These are phyloP conservation scores for Gavialis gangeticus DNA, from an alignment of 2,113 vertebrate genomes.

Conservation along the genomic window DNA sequence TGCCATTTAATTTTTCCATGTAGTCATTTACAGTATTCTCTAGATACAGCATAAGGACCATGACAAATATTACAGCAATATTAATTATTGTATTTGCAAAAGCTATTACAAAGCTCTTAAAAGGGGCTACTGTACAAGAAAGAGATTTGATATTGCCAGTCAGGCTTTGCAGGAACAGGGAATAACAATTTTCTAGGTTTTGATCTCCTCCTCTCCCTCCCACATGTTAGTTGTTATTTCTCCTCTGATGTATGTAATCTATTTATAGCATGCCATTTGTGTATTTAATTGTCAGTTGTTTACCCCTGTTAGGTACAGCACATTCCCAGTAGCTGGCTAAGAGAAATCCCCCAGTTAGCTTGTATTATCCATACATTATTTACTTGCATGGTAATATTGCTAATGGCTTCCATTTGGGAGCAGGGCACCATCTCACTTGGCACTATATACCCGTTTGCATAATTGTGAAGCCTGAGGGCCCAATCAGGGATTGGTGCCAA, in stretches of 20 bases:
- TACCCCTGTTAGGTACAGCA: neutral
- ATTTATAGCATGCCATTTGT: neutral
- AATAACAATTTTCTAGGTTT: neutral
- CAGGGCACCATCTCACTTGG: neutral
- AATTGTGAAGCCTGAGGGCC: neutral
- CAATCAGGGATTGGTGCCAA: neutral
- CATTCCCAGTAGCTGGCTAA: neutral
- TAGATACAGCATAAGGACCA: neutral
- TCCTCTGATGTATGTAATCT: neutral
- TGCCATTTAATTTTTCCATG: neutral
- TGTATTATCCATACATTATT: neutral
- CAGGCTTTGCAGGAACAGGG: neutral
- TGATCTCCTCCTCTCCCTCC: neutral
- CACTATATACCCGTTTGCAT: fast-evolving
- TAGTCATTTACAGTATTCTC: neutral
- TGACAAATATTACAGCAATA: neutral
- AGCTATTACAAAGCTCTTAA: neutral
- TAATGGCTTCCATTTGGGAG: neutral
- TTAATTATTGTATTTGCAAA: neutral
- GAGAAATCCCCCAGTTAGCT: neutral
- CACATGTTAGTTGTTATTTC: neutral
- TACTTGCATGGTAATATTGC: neutral
- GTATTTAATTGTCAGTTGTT: neutral
- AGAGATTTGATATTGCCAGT: neutral
- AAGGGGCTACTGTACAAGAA: neutral